Evolutionary conservation across 2,113 vertebrate genomes (phyloP), one percentile per base, ranked within the genome.

Genomic region (Pygoscelis antarcticus): DNA sequence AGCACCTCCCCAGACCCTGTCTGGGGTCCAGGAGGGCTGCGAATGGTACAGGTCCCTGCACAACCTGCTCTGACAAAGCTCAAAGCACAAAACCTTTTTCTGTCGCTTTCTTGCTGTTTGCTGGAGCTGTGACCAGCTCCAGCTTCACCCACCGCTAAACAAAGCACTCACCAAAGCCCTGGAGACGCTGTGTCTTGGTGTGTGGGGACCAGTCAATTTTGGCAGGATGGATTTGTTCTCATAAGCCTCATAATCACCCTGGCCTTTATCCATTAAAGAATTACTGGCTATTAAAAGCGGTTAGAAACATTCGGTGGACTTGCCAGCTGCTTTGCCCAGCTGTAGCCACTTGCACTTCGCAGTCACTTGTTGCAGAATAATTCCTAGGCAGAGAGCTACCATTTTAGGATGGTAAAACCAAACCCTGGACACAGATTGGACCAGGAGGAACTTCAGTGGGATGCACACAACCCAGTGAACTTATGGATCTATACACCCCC

Each of bases 251-350:
- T 85, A 40, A 80, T 61, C 40, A 34, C 49, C 18, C 49, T 91
- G 1, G 9, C 38, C 61, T 22, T 10, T 25, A 82, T 68, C 92
- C 92, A 94, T 95, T 90, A 94, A 27, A 64, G 17, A 78, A 84
- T 85, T 58, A 52, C 10, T 23, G 65, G 38, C 57, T 85, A 46
- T 83, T 82, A 60, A 55, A 82, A 51, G 36, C 8, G 5, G 69
- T 92, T 66, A 42, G 76, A 77, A 65, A 14, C 32, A 11, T 72
- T 42, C 6, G 4, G 42, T 47, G 89, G n/a, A n/a, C 54, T 76
- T 16, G 29, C 20, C 71, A 88, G 68, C 49, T 4, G 5, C 90
- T 72, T 69, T 0, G 0, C 30, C 12, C 0, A 0, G 30, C 34
- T 1, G 0, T 18, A 32, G 52, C 9, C 3, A 5, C 86, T 46